These are phyloP conservation scores for Cryptomyrus ogoouensis DNA, from an alignment of 2,113 vertebrate species.

Conservation along the genomic window DNA sequence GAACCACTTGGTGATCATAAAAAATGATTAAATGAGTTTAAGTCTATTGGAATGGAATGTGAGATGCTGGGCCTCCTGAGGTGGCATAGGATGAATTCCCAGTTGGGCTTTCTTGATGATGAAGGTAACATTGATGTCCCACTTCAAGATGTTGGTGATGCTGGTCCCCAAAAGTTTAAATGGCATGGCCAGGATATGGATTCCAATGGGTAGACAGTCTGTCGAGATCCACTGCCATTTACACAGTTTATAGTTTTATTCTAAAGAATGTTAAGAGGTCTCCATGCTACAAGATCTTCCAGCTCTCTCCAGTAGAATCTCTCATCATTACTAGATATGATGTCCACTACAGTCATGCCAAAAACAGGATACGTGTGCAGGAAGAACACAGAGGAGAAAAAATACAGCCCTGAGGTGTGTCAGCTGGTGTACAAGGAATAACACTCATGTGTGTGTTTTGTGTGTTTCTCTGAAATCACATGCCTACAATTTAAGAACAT, in stretches of 20 bases:
- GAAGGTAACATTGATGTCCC: neutral
- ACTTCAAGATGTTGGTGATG: neutral
- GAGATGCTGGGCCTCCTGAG: neutral
- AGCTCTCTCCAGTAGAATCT: neutral
- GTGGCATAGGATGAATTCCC: neutral
- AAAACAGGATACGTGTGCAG: neutral
- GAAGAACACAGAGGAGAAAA: neutral
- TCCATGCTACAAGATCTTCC: neutral
- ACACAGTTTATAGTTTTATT: neutral
- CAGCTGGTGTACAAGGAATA: neutral
- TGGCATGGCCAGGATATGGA: neutral
- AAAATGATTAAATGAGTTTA: neutral
- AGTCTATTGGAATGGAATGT: neutral
- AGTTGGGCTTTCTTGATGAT: neutral
- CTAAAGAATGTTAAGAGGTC: neutral
- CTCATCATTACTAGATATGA: neutral
- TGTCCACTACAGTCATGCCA: neutral
- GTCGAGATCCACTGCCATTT: neutral
- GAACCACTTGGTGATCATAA: neutral
- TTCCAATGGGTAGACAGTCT: neutral
- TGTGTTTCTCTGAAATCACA: neutral
- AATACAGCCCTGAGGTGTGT: neutral
- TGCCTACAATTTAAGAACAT: neutral
- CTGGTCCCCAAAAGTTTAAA: neutral
- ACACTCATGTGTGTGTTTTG: neutral